Conservation (phyloP, 2,888 invertebrate genomes). For the Lepidocyrtoides sp. region DNA sequence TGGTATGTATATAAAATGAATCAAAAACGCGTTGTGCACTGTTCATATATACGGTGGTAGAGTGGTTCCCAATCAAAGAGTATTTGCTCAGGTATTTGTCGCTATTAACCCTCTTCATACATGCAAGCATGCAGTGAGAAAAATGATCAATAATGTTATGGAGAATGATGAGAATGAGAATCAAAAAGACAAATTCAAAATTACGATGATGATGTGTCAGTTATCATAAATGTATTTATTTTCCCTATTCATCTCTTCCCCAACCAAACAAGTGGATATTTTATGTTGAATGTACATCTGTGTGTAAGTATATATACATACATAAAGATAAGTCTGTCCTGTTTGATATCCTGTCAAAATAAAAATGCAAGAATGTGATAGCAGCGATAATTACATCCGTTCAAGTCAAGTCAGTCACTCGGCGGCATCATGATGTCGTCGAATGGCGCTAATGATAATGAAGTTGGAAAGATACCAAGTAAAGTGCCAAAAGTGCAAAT, state of each 20-base stretch:
- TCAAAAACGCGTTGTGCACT: slow-evolving; percentile 49
- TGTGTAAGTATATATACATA: no score
- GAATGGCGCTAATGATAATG: not conserved
- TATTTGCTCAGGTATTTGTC: slow-evolving; percentile 57
- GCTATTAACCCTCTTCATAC: not conserved
- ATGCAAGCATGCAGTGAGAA: not conserved
- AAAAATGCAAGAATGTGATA: not conserved
- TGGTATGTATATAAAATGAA: slow-evolving; percentile 59
- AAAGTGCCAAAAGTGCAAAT: slow-evolving; percentile 2
- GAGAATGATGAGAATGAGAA: not conserved
- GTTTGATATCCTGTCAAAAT: not conserved
- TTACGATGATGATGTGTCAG: slow-evolving; percentile 2
- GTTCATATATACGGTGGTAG: no score
- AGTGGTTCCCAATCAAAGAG: slow-evolving; percentile 70
- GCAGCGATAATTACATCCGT: not conserved
- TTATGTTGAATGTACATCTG: no score
- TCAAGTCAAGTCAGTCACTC: not conserved
- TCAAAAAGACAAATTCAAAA: not conserved
- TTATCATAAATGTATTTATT: not conserved
- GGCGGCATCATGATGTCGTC: not conserved
- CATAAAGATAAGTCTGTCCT: no score
- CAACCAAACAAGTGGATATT: not conserved
- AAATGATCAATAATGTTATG: not conserved
- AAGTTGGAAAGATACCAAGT: not conserved
- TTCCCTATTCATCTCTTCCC: not conserved